These are phyloP conservation scores for Styela clava DNA, from an alignment of 23 tunicate genomes.

Conservation along the genomic window DNA sequence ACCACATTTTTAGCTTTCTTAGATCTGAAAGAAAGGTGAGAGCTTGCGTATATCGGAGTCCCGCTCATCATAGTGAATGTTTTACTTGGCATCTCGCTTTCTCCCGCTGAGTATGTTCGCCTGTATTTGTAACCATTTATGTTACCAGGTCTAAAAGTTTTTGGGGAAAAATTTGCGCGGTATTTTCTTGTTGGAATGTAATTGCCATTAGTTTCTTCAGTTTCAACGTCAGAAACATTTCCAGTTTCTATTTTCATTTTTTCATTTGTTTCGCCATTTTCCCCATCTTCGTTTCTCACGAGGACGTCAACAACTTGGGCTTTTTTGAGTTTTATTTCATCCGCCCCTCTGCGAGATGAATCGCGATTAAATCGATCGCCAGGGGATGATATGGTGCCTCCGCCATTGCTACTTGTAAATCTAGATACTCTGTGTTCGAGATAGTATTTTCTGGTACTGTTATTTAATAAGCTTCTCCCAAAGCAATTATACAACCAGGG, in stretches of 20 bases:
- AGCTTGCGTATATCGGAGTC: constrained; percentile 1
- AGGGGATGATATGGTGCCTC: constrained; percentile 1
- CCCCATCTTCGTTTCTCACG: not conserved
- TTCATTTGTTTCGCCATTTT: not conserved
- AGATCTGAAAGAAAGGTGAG: not conserved
- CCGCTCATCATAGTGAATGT: not conserved
- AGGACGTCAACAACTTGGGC: constrained; percentile 14
- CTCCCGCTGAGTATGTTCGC: not conserved
- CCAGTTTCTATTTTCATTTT: not conserved
- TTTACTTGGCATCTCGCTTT: not conserved
- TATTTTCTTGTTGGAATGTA: not conserved
- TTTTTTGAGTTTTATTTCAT: not conserved
- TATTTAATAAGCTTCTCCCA: not conserved
- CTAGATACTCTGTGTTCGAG: not conserved
- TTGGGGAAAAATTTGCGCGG: not conserved
- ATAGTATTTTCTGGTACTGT: not conserved
- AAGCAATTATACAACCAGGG: constrained; percentile 60
- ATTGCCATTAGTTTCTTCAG: not conserved
- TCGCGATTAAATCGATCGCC: not conserved
- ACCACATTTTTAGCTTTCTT: constrained; percentile 19
- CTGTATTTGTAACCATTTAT: not conserved
- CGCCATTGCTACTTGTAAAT: not conserved
- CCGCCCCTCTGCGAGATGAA: not conserved
- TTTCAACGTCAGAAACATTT: not conserved
- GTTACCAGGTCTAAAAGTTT: not conserved